phyloP scores from a whole-genome alignment of 2,113 vertebrate species.

The Zosterops hypoxanthus region DNA sequence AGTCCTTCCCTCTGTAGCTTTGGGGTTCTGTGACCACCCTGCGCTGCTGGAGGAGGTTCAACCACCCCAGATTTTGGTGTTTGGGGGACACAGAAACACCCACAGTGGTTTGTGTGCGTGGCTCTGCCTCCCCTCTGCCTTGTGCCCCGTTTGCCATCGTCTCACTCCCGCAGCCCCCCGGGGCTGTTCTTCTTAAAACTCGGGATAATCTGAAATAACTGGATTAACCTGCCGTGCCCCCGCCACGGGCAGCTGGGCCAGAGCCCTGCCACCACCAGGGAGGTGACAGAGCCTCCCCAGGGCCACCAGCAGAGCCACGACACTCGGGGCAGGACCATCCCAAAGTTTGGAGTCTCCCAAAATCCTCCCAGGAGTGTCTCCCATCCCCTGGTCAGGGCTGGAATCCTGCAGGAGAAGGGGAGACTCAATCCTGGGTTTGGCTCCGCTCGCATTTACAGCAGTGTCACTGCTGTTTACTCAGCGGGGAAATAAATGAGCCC shows the following conservation, averaged over 20 bases:
- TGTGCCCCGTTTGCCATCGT: background rate
- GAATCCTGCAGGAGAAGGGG: background rate
- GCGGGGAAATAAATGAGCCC: conserved; percentile 53
- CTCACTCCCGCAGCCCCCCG: background rate
- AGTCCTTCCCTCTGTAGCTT: background rate
- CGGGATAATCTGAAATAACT: conserved; percentile 27
- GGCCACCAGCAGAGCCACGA: background rate
- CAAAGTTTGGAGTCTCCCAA: background rate
- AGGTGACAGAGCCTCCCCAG: background rate
- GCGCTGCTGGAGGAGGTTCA: accelerated
- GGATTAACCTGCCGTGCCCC: conserved; percentile 22
- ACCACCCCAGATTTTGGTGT: accelerated
- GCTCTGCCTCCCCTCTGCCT: background rate
- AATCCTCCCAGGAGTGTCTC: background rate
- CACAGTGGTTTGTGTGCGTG: accelerated
- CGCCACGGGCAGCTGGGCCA: background rate
- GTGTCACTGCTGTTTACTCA: conserved; percentile 64
- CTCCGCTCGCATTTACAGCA: background rate
- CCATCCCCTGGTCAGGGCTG: accelerated
- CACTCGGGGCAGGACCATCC: background rate
- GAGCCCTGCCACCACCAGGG: background rate
- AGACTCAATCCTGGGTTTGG: background rate
- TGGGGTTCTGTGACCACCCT: accelerated
- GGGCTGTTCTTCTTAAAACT: conserved; percentile 6
- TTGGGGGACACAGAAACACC: background rate